Evolutionary conservation across 2,113 vertebrate species (phyloP), one percentile per base, ranked within the genome.

Genomic region (Gopherus flavomarginatus): DNA sequence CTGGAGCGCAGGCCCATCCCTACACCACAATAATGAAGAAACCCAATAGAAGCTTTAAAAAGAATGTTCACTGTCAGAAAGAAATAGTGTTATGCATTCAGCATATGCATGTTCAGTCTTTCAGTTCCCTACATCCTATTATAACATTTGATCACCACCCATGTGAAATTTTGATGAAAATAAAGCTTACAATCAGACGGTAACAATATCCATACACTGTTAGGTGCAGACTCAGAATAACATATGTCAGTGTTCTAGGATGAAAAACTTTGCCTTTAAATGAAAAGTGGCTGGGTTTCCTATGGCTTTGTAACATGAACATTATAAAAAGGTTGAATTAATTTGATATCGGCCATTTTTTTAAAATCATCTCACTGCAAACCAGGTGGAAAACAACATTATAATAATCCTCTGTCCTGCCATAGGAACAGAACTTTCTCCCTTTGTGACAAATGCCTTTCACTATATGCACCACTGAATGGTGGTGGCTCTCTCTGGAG

Each of bases 351-450:
- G 49, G 26, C 2, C 29, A 82, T 42, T 72, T 75, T 9, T 65
- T 29, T 50, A 5, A 50, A 91, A 69, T 50, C 84, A 69, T 11
- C 17, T 88, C 17, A 50, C 8, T 24, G 87, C 90, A 95, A 87
- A 78, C 11, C 79, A 77, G 24, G 50, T 72, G 31, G 50, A 87
- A 90, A 94, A 4, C 24, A 47, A 38, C 2, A 8, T 5, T n/a
- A 5, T 91, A 65, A 38, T 72, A 90, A 83, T 35, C 80, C 42
- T 82, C 86, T 92, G 19, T 80, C 11, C 53, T 80, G 3, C 96
- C 81, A 82, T 54, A 89, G 62, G 69, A 91, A 85, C 90, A 65
- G 17, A 94, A 86, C 49, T 93, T 93, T 56, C 83, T 89, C 83
- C 79, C 35, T 72, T 75, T 92, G 52, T 88, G 90, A 77, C 59